phyloP scores from a whole-genome alignment of 2,797 vertebrate species.

The Meda fulgida region DNA sequence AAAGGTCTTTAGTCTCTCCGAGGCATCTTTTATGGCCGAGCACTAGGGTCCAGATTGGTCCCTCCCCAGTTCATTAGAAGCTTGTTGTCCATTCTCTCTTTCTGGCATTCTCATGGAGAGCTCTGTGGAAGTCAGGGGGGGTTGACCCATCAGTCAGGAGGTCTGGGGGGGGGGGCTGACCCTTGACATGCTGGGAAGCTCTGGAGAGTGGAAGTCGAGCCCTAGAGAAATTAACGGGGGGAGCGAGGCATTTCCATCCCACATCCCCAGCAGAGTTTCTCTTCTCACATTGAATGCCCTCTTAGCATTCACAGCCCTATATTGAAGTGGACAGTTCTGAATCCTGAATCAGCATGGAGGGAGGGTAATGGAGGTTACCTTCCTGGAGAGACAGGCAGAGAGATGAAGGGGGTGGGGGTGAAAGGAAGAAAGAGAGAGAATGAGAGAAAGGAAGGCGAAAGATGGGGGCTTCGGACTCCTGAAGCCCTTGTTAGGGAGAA shows the following conservation, averaged over 20 bases:
- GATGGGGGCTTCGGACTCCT: background rate
- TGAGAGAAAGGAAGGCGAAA: constrained; percentile 59
- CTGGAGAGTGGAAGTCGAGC: constrained; percentile 73
- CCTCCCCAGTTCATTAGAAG: constrained; percentile 41
- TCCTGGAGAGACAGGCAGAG: constrained; percentile 69
- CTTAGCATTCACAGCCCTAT: constrained; percentile 75
- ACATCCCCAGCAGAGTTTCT: constrained; percentile 62
- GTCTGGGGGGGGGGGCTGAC: constrained; percentile 77
- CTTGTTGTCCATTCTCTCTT: constrained; percentile 46
- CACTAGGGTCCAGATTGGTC: constrained; percentile 1
- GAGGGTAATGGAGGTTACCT: constrained; percentile 53
- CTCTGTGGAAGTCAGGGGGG: constrained; percentile 59
- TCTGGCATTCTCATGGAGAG: constrained; percentile 34
- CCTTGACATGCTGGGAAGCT: constrained; percentile 71
- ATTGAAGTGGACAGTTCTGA: constrained; percentile 49
- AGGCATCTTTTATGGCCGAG: constrained; percentile 27
- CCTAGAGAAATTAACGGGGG: constrained; percentile 76
- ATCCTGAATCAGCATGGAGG: constrained; percentile 68
- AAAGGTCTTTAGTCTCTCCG: constrained; percentile 6
- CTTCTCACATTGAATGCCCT: constrained; percentile 81
- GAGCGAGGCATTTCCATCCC: constrained; percentile 22
- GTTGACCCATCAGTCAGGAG: constrained; percentile 78
- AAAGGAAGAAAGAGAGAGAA: constrained; percentile 59
- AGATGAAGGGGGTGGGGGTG: constrained; percentile 54
- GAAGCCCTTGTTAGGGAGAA: constrained; percentile 2